Base-by-base conservation (phyloP, 2,888 invertebrate genomes). In the Hypselothyrea guttata region DNA sequence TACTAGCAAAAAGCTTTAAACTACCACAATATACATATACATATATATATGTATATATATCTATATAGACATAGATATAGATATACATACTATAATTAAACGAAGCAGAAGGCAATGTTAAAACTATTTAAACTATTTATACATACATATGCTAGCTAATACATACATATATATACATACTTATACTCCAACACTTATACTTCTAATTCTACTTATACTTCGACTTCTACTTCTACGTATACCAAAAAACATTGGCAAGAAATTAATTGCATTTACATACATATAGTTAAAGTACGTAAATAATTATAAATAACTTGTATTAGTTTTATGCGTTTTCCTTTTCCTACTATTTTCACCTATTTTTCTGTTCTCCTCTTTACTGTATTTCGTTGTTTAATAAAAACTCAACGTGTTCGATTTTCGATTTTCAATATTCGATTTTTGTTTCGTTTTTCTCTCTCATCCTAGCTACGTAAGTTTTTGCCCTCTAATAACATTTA, bases 251-350 rank as follows among this genome's bases (percentile, higher is more conserved):
- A 54, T 71, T 56, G 65, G 53, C 52, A 27, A 56, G 63, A 35
- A 27, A 51, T 15, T 30, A 61, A 31, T 68, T 69, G 70, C 68
- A 61, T 69, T 68, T 69, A 60, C 69, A 37, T n/a, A n/a, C n/a
- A 15, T 11, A 9, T 37, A 31, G 40, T 53, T 37, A 37, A 51
- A 31, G 18, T 27, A 40, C 8, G 11, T 2, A 7, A 7, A 9
- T 7, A 40, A 40, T 9, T n/a, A n/a, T n/a, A n/a, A n/a, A n/a
- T n/a, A n/a, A n/a, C n/a, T 5, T 22, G 22, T 22, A 7, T 4
- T 41, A 27, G 18, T 9, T 15, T 15, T n/a, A 55, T 68, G 69
- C 67, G 72, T 53, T 68, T 59, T 71, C 9, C 52, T 48, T 57
- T 42, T 35, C 35, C n/a, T 16, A n/a, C n/a, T n/a, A n/a, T n/a